phyloP scores from a whole-genome alignment of 2,888 invertebrate genomes.

The Slavum lentiscoides region DNA sequence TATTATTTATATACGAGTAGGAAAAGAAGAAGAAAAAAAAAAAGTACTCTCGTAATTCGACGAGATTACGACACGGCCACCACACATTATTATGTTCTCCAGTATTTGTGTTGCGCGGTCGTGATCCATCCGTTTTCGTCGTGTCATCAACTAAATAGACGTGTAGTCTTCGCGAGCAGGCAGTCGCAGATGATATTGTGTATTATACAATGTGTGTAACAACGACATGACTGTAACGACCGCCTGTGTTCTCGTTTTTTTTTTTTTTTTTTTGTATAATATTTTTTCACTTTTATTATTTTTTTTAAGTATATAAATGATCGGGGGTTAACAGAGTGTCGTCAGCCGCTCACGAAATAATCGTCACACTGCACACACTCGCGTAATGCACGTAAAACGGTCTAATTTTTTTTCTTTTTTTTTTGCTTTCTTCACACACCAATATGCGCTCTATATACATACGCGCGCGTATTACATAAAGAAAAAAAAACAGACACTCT shows the following conservation, averaged over 20 bases:
- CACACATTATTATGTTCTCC: no score
- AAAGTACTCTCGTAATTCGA: not conserved
- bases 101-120: not conserved
- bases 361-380: conserved; percentile 25
- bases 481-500: not conserved
- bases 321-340: not conserved
- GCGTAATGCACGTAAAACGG: conserved; percentile 7
- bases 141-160: conserved; percentile 30
- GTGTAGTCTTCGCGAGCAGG: not conserved
- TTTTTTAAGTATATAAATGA: conserved; percentile 25
- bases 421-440: not conserved
- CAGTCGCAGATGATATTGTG: not conserved
- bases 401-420: conserved; percentile 25
- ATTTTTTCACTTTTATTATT: conserved; percentile 38
- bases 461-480: no score
- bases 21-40: no score
- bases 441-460: not conserved
- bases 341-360: conserved; percentile 21
- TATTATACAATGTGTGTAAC: conserved; percentile 22
- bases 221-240: not conserved
- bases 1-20: no score
- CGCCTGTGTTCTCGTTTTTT: conserved; percentile 20
- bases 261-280: not conserved
- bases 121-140: conserved; percentile 44
- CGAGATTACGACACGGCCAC: conserved; percentile 1